Evolutionary conservation across 2,113 vertebrate species (phyloP), one percentile per base, ranked within the genome.

Genomic region (Myotis lucifugus): DNA sequence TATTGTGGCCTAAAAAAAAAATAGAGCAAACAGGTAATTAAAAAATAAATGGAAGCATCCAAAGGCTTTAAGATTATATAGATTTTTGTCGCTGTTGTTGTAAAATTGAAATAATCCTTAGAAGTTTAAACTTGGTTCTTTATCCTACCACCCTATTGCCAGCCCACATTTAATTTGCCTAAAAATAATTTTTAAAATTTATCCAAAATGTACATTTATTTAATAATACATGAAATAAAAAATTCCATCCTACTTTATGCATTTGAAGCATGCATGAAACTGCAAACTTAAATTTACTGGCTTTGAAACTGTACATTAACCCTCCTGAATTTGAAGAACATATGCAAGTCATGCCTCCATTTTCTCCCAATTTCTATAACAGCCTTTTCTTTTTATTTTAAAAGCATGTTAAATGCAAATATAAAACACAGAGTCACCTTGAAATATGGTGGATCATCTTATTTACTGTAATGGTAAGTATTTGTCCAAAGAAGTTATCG

Each of bases 1-100:
- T 97, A 99, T 98, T 52, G 99, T 99, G 83, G 97, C 98, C 99
- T 99, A 96, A 93, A 5, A 56, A 90, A 90, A 17, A 84, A 11
- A 92, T 78, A 96, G 73, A 87, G 84, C 27, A 66, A 93, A 95
- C 76, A 96, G 48, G 61, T 61, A 95, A 87, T 25, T 19, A 88
- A 85, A 93, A 88, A 34, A 48, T 4, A 86, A 95, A 86, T 14
- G 23, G 8, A 91, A 92, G 17, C 3, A 86, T n/a, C 61, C 7
- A 82, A 69, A 89, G 8, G 18, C 40, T 66, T 93, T 82, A 85
- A 88, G 18, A 79, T 42, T 69, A 59, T 11, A 93, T 8, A 89
- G 14, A 40, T n/a, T 69, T 70, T 13, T 88, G 4, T 54, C 74
- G 6, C 23, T 79, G 3, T 64, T 92, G 12, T 50, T 88, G 4